Evolutionary conservation across 35 echinoderm and acorn worm species (phyloP).

Genomic region (Apostichopus japonicus): DNA sequence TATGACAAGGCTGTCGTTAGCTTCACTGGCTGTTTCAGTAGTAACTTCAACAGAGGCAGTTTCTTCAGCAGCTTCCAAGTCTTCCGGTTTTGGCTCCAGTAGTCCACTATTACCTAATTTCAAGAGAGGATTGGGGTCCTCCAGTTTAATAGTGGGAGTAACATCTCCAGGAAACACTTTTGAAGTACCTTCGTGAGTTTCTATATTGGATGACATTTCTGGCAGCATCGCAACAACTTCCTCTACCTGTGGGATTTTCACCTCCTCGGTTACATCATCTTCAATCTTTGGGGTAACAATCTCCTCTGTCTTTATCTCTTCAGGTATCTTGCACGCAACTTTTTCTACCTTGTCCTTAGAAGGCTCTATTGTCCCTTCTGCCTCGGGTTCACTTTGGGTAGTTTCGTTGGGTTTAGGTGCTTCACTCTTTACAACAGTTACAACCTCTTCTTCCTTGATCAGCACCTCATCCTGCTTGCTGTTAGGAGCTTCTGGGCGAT

Average conservation of each 20-base stretch:
- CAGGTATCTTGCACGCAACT: slow-evolving; percentile 47
- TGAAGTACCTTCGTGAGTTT: background rate
- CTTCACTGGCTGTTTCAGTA: slow-evolving; percentile 34
- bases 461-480: slow-evolving; percentile 29
- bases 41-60: slow-evolving; percentile 38
- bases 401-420: background rate
- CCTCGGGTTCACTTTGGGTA: background rate
- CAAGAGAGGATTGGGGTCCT: background rate
- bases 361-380: background rate
- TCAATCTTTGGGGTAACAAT: background rate
- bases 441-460: slow-evolving; percentile 42
- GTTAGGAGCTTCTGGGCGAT: background rate
- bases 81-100: slow-evolving; percentile 1
- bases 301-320: slow-evolving; percentile 1
- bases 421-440: background rate
- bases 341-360: slow-evolving; percentile 32
- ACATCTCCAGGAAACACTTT: slow-evolving; percentile 1
- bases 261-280: background rate
- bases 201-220: background rate
- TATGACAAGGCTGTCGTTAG: slow-evolving; percentile 50
- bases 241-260: background rate
- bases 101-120: slow-evolving; percentile 1
- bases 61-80: slow-evolving; percentile 41
- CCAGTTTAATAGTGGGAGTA: slow-evolving; percentile 27
- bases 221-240: background rate